A percentile compares a stretch with the other conserved stretches of the same genome.
Evolutionary conservation across 2,888 invertebrate genomes (phyloP).

Genomic region (Andrena minutula): DNA sequence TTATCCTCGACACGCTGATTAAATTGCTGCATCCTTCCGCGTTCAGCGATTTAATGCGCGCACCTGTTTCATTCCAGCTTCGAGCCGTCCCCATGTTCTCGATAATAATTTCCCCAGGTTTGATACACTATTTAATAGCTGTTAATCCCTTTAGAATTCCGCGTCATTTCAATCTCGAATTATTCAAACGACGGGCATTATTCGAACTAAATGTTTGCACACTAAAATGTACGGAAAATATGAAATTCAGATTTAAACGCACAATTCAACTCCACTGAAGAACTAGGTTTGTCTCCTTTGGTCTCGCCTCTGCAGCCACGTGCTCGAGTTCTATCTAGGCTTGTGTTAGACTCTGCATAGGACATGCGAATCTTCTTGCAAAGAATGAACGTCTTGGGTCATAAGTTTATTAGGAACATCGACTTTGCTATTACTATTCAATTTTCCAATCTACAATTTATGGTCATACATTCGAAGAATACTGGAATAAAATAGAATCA

Average conservation of each 20-base stretch:
- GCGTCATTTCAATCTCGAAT: constrained; percentile 46
- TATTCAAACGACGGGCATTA: constrained; percentile 41
- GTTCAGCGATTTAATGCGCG: constrained; percentile 7
- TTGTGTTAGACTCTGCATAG: background rate
- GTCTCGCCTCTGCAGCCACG: background rate
- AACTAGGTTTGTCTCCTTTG: constrained; percentile 19
- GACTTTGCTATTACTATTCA: too few species aligned
- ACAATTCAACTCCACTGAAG: constrained; percentile 10
- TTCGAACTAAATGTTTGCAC: constrained; percentile 36
- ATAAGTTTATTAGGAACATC: too few species aligned
- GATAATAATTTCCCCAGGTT: constrained; percentile 32
- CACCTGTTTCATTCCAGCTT: constrained; percentile 15
- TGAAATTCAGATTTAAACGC: constrained; percentile 36
- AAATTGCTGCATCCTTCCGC: background rate
- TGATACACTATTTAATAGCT: constrained; percentile 36
- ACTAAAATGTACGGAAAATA: constrained; percentile 32
- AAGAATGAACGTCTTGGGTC: too few species aligned
- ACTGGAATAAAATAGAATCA: too few species aligned
- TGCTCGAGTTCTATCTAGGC: background rate
- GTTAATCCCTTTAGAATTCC: constrained; percentile 46
- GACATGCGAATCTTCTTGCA: background rate
- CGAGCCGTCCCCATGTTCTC: background rate
- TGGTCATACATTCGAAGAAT: too few species aligned
- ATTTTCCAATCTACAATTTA: too few species aligned
- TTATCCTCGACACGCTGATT: background rate